Evolutionary conservation across 2,113 vertebrate genomes (phyloP).

Genomic region (Myotis davidii): DNA sequence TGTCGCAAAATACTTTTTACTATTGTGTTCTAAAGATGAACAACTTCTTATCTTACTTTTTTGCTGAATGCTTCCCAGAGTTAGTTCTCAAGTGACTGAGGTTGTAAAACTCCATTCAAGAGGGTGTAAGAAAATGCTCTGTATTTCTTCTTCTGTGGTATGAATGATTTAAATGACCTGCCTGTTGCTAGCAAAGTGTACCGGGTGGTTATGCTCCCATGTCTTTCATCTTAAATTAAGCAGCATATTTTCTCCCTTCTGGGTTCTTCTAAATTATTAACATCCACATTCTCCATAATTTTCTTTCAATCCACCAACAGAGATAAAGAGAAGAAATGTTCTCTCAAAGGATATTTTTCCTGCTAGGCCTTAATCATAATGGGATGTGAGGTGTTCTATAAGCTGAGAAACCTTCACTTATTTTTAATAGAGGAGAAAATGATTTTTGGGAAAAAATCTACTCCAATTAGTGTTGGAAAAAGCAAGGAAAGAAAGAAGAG

Average conservation of each 20-base stretch:
- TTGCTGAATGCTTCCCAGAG: neutral
- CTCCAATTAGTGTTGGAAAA: neutral
- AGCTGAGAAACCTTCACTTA: neutral
- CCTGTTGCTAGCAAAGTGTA: neutral
- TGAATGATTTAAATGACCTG: constrained; percentile 44
- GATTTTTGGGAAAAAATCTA: neutral
- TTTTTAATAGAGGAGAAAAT: neutral
- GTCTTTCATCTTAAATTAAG: constrained; percentile 58
- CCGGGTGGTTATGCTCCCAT: neutral
- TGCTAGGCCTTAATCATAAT: neutral
- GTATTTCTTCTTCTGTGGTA: neutral
- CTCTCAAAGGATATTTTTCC: neutral
- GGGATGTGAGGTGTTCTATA: neutral
- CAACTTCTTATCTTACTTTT: neutral
- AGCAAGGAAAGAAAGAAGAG: neutral
- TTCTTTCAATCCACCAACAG: constrained; percentile 37
- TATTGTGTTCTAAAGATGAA: neutral
- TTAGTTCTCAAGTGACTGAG: neutral
- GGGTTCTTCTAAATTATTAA: constrained; percentile 53
- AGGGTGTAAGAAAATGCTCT: neutral
- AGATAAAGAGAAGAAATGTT: neutral
- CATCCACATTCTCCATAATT: constrained; percentile 37
- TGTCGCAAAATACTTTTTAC: neutral
- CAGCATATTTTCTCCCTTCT: constrained; percentile 35
- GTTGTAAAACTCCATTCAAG: neutral